These are phyloP conservation scores for Ormyrus pomaceus DNA, from an alignment of 2,888 invertebrate species.

Conservation along the genomic window DNA sequence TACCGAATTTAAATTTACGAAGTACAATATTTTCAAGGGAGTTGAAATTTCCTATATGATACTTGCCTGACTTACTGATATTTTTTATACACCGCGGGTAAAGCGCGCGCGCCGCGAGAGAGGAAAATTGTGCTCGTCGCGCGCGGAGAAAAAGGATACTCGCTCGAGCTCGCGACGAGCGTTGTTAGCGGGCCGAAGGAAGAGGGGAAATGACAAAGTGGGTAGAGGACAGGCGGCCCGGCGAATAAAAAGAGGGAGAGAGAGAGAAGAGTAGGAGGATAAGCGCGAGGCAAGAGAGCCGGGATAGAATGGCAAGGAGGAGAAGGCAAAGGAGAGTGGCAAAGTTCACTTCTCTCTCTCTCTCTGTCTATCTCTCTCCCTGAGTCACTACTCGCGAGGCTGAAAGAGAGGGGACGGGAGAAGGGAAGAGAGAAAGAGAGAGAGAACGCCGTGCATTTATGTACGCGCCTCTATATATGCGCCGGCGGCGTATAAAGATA, in stretches of 20 bases:
- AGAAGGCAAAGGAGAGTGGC: conserved; percentile 56
- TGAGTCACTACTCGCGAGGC: conserved; percentile 41
- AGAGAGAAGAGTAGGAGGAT: conserved; percentile 33
- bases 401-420: conserved; percentile 39
- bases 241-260: conserved; percentile 44
- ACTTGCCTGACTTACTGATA: too few species aligned
- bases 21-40: too few species aligned
- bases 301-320: conserved; percentile 36
- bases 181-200: conserved; percentile 43
- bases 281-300: conserved; percentile 17
- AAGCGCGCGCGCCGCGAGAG: too few species aligned
- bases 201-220: conserved; percentile 39
- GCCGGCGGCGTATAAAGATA: conserved; percentile 10
- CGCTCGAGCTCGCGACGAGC: conserved; percentile 1
- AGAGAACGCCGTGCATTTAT: conserved; percentile 49
- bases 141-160: conserved; percentile 54
- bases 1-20: too few species aligned
- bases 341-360: conserved; percentile 49
- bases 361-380: background rate
- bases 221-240: conserved; percentile 37
- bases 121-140: too few species aligned
- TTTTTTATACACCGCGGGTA: too few species aligned
- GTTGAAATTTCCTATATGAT: too few species aligned
- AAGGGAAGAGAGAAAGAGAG: conserved; percentile 18
- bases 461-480: background rate